A percentile compares a stretch with the other conserved stretches of the same genome.
These are phyloP conservation scores for Drosophila subquinaria DNA, from an alignment of 2,888 invertebrate genomes.

Conservation along the genomic window DNA sequence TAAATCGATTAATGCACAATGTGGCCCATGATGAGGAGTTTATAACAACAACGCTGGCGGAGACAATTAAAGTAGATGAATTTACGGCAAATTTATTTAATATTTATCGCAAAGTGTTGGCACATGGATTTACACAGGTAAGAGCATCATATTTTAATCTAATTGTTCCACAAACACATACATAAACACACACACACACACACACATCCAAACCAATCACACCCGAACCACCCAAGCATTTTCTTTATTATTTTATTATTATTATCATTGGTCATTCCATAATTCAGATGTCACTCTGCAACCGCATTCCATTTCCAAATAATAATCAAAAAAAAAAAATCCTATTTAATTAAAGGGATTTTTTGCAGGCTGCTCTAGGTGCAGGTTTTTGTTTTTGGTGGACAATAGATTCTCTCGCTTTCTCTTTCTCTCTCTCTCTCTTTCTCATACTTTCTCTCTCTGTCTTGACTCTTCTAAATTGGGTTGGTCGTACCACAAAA, in stretches of 20 bases:
- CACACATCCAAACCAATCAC: not conserved
- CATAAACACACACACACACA: slow-evolving; percentile 1
- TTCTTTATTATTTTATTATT: not conserved
- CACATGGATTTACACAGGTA: slow-evolving; percentile 94
- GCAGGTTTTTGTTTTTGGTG: slow-evolving; percentile 19
- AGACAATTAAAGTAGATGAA: slow-evolving; percentile 94
- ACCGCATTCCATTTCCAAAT: not conserved
- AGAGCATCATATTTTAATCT: slow-evolving; percentile 42
- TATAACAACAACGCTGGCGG: slow-evolving; percentile 89
- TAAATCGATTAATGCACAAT: slow-evolving; percentile 93
- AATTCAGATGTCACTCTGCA: slow-evolving; percentile 1
- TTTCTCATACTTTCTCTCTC: not conserved
- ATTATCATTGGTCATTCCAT: slow-evolving; percentile 5
- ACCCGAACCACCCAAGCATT: slow-evolving; percentile 1
- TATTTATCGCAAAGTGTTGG: slow-evolving; percentile 92
- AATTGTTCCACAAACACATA: slow-evolving; percentile 5
- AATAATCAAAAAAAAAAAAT: not conserved
- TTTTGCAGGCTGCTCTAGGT: slow-evolving; percentile 1
- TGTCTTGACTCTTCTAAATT: not conserved
- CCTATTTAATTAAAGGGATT: not conserved
- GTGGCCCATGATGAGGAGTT: slow-evolving; percentile 94
- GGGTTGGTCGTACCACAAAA: slow-evolving; percentile 3
- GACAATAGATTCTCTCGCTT: slow-evolving; percentile 18
- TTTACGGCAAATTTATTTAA: slow-evolving; percentile 94
- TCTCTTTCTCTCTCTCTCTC: slow-evolving; percentile 1